phyloP scores from a whole-genome alignment of 2,797 vertebrate species.

The Mormyrops attenuatus region DNA sequence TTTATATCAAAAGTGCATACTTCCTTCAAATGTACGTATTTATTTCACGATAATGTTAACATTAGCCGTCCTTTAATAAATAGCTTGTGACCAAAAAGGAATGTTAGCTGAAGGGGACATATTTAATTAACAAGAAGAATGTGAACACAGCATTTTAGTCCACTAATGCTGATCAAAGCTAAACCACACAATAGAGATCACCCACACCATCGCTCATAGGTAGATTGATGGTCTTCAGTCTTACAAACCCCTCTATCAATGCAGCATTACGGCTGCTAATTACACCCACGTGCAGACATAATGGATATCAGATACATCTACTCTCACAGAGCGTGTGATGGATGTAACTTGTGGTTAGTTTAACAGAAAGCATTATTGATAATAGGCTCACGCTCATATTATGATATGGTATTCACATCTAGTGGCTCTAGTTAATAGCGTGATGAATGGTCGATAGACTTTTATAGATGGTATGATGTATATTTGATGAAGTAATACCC shows the following conservation, averaged over 20 bases:
- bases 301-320: background rate
- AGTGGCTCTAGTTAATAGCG: background rate
- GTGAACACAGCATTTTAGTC: background rate
- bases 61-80: background rate
- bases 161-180: background rate
- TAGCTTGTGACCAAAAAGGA: background rate
- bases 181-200: background rate
- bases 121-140: background rate
- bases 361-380: slow-evolving; percentile 5
- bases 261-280: background rate
- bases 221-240: background rate
- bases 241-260: background rate
- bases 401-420: background rate
- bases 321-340: background rate
- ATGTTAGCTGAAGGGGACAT: background rate
- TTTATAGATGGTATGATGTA: background rate
- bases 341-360: background rate
- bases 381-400: background rate
- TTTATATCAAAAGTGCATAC: background rate
- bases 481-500: background rate
- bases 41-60: background rate
- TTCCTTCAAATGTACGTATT: background rate
- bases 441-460: background rate
- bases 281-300: background rate
- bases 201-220: background rate